Evolutionary conservation across 2,797 vertebrate genomes (phyloP), one percentile per base, ranked within the genome.

Genomic region (Rhinella marina): DNA sequence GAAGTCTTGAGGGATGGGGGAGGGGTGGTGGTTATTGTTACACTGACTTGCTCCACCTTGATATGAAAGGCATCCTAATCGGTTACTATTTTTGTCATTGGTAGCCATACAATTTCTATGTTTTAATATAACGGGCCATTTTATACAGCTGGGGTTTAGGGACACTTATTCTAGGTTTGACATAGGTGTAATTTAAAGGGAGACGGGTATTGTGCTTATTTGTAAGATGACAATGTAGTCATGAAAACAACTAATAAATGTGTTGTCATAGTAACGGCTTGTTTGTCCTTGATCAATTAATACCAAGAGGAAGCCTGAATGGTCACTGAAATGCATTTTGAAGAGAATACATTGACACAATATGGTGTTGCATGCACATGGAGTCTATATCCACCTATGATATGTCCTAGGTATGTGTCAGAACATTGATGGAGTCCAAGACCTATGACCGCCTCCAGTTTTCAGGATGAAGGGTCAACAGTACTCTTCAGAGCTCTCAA

Each of bases 141-240:
- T 48, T 76, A 76, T n/a, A 54, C 7, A 23, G 21, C 17, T 75
- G 41, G 72, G 41, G 50, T n/a, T 52, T 1, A 19, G 10, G 48
- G 72, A 21, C 68, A 48, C 17, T 48, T 48, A 7, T 72, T 72
- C 29, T 73, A 7, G 70, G 41, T 75, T 52, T 54, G 23, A 25
- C 50, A 25, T 62, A 62, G 19, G 32, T 64, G 79, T 64, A 32
- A 64, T 81, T 64, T 64, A 66, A 64, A 66, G 59, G 80, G 61
- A 64, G 12, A n/a, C n/a, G 61, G 80, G 80, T 50, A 50, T 52
- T 66, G 41, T 50, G 32, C 23, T 48, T 81, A 48, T 82, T 64
- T 64, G 12, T 82, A 50, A 82, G 25, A 25, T 66, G 50, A 66
- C 23, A 66, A 82, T 82, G 59, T 82, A 64, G 80, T 64, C 23